Base-by-base conservation (phyloP, 1,140 invertebrate genomes). In the Oedothorax gibbosus region DNA sequence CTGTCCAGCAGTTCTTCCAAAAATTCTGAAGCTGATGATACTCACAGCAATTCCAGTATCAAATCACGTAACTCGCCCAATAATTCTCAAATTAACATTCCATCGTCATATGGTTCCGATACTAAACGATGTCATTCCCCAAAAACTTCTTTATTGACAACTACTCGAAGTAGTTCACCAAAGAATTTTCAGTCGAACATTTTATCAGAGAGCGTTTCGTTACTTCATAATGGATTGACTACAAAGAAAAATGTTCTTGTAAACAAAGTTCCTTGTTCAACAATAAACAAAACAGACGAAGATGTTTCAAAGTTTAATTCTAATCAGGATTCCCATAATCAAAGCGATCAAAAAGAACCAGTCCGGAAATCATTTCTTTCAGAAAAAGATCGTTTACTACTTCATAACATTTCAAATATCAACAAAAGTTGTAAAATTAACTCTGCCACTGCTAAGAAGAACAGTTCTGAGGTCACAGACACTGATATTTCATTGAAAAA, bases 1-100 rank as follows among this genome's bases (percentile, higher is more conserved):
- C 35, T 73, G 35, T 82, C 80, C 14, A 82, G 57, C 15, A 82
- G 53, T 73, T 82, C 80, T n/a, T 64, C 69, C 0, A 73, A 57
- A 20, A 73, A 73, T 82, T 82, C 80, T 18, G 65, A 72, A 54
- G 8, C 54, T 14, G 65, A 82, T 21, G 20, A 50, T 20, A 8
- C 68, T 53, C 20, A 20, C 54, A 51, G 50, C 11, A 60, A n/a
- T 12, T 56, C 35, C 9, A 73, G 56, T 65, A 15, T 56, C 4
- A 12, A 60, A 14, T 69, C 54, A 64, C 72, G 68, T 14, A 71
- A 51, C n/a, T 82, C 80, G 10, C n/a, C 60, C 65, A 73, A 82
- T 50, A 66, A 20, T 50, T 69, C 78, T 50, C 18, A 60, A 1
- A 4, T 50, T 3, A 71, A 49, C 57, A 82, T 64, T 64, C 57